These are phyloP conservation scores for Lomographa bimaculata DNA, from an alignment of 2,888 invertebrate species.

Conservation along the genomic window DNA sequence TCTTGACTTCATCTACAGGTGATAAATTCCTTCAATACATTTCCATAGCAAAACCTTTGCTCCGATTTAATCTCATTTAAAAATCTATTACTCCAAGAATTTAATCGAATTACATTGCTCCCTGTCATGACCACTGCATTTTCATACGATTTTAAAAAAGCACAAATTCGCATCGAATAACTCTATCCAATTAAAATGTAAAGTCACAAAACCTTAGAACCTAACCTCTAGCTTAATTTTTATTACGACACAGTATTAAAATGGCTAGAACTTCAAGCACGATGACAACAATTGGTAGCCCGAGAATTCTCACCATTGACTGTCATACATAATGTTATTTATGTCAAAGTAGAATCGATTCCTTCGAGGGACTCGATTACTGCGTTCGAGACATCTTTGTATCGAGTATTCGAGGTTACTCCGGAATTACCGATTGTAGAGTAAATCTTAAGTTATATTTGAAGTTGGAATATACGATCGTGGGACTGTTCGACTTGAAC, in stretches of 20 bases:
- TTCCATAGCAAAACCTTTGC: background rate
- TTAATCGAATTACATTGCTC: slow-evolving; percentile 6
- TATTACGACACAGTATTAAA: background rate
- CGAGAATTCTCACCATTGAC: slow-evolving; percentile 22
- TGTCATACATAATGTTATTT: slow-evolving; percentile 26
- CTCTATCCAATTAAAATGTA: background rate
- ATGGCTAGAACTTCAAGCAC: background rate
- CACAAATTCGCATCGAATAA: background rate
- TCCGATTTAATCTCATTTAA: no score
- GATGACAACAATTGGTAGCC: slow-evolving; percentile 16
- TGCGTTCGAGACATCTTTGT: slow-evolving; percentile 18
- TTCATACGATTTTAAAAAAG: slow-evolving; percentile 2
- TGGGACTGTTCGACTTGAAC: slow-evolving; percentile 4
- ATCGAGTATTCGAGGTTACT: slow-evolving; percentile 20
- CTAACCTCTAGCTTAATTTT: background rate
- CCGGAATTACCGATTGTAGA: slow-evolving; percentile 8
- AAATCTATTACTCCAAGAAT: slow-evolving; percentile 4
- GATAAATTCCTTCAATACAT: no score
- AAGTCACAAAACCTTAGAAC: background rate
- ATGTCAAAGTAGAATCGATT: slow-evolving; percentile 24
- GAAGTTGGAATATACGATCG: background rate
- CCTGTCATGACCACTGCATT: slow-evolving; percentile 1
- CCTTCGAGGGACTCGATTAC: slow-evolving; percentile 15
- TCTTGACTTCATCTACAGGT: no score
- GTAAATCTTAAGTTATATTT: slow-evolving; percentile 11